Conservation (phyloP, 2,113 vertebrate genomes). For the Pogonocichla stellata region DNA sequence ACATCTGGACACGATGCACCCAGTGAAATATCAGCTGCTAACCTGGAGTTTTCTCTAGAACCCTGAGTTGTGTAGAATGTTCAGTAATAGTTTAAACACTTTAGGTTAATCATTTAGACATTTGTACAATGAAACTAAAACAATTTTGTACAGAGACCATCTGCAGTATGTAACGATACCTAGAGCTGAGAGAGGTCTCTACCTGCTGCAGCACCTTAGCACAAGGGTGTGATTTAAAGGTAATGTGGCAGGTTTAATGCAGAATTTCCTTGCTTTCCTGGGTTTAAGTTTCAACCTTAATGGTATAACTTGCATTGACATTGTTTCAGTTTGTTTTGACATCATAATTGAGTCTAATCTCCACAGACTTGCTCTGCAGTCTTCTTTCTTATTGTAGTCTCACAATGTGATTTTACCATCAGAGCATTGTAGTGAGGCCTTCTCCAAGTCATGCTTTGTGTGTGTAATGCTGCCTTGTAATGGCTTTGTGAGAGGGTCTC, state of each 20-base stretch:
- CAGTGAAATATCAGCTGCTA: not conserved
- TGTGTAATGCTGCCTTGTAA: not conserved
- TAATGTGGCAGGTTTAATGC: constrained; percentile 15
- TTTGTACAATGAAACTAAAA: not conserved
- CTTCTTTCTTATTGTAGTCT: constrained; percentile 66
- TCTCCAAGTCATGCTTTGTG: constrained; percentile 52
- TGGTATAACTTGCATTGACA: constrained; percentile 68
- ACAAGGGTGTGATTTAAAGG: constrained; percentile 50
- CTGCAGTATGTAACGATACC: not conserved
- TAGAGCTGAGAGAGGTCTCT: constrained; percentile 30
- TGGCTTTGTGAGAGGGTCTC: constrained; percentile 56
- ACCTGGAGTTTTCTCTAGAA: not conserved
- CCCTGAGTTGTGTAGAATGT: not conserved
- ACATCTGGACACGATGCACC: not conserved
- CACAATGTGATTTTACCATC: constrained; percentile 47
- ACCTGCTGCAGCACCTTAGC: constrained; percentile 37
- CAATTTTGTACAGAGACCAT: not conserved
- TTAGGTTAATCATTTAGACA: constrained; percentile 28
- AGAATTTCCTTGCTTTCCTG: constrained; percentile 25
- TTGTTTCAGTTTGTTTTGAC: constrained; percentile 75
- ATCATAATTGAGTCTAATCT: constrained; percentile 74
- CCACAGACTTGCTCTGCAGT: constrained; percentile 51
- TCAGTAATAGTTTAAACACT: constrained; percentile 4
- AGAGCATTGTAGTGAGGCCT: constrained; percentile 7
- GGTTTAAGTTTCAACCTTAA: constrained; percentile 60